Evolutionary conservation across 2,113 vertebrate species (phyloP).

Genomic region (Elanus axillaris): DNA sequence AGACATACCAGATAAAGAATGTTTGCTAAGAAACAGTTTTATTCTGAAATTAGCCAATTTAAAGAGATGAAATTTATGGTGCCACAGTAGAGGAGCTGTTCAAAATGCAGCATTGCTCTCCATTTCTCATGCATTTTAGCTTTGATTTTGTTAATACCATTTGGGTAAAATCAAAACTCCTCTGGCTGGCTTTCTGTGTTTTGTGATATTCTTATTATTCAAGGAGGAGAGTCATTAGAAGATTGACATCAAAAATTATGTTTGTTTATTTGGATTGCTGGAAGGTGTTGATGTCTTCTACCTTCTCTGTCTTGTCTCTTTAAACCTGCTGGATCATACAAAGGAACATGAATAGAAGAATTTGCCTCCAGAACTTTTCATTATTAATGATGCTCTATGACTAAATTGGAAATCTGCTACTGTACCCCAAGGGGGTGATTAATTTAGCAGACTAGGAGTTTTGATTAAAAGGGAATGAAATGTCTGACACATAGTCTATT

Average conservation of each 20-base stretch:
- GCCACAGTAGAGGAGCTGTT: not conserved
- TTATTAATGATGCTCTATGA: conserved; percentile 78
- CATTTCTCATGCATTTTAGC: not conserved
- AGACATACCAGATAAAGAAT: not conserved
- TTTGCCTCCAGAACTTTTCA: conserved; percentile 69
- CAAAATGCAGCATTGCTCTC: not conserved
- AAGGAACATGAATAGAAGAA: conserved; percentile 64
- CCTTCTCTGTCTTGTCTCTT: conserved; percentile 32
- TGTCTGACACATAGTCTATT: conserved; percentile 77
- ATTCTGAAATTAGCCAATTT: not conserved
- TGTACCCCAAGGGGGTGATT: conserved; percentile 77
- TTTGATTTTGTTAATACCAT: not conserved
- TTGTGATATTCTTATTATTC: not conserved
- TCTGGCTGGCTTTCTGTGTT: not conserved
- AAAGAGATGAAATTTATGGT: not conserved
- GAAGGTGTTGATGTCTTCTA: not conserved
- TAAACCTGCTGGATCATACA: conserved; percentile 60
- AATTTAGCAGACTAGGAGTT: conserved; percentile 75
- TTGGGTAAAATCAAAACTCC: not conserved
- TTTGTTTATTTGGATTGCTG: conserved; percentile 7
- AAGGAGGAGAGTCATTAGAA: not conserved
- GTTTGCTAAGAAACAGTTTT: not conserved
- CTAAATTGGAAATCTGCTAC: conserved; percentile 78
- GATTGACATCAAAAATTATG: not conserved
- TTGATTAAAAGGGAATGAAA: conserved; percentile 82